Evolutionary conservation across 1,140 invertebrate species (phyloP).

Genomic region (Thaumatotibia leucotreta): DNA sequence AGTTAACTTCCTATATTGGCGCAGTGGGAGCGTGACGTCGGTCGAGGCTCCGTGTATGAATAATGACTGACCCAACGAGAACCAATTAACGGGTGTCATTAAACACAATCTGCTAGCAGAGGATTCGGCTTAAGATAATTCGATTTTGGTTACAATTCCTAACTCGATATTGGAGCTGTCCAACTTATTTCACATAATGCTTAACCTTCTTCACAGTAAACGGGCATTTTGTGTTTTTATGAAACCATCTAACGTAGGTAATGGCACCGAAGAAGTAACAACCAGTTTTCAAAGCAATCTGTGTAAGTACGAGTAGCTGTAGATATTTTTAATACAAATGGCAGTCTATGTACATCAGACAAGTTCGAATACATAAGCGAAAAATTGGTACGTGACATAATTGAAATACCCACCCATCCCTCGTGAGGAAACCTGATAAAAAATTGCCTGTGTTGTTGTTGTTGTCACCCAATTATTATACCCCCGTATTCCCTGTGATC

Average conservation of each 20-base stretch:
- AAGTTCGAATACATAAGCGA: no score
- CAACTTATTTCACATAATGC: no score
- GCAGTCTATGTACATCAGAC: no score
- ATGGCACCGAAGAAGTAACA: background rate
- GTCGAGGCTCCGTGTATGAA: conserved; percentile 2
- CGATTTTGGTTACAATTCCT: background rate
- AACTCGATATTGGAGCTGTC: background rate
- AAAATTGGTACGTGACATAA: background rate
- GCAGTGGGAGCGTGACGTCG: background rate
- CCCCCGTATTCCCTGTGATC: no score
- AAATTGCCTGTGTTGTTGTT: no score
- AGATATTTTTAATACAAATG: background rate
- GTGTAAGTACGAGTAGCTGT: no score
- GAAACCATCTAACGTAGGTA: no score
- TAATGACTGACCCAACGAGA: background rate
- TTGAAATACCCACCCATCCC: no score
- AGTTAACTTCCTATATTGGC: background rate
- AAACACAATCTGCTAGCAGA: background rate
- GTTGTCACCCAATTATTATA: no score
- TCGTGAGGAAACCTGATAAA: no score
- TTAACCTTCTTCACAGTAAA: background rate
- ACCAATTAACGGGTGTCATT: conserved; percentile 3
- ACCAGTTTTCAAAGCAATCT: background rate
- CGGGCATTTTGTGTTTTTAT: background rate
- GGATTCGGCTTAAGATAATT: background rate